Evolutionary conservation across 2,888 invertebrate genomes (phyloP).

Genomic region (Chorisops tibialis): DNA sequence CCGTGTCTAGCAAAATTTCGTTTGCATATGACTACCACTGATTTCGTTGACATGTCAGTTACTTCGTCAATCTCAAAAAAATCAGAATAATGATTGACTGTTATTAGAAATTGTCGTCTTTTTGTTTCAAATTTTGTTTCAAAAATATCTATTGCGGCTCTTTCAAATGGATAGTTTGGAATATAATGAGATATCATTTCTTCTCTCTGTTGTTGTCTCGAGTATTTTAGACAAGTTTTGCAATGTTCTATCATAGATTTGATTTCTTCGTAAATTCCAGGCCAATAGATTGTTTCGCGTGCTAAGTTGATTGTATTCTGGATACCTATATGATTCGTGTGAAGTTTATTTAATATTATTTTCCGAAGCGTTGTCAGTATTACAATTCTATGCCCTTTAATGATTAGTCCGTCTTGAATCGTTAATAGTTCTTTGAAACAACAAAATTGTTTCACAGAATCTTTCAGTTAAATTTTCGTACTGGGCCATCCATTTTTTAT

Average conservation of each 20-base stretch:
- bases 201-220: background rate
- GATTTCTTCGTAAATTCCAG: slow-evolving; percentile 9
- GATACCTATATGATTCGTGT: slow-evolving; percentile 17
- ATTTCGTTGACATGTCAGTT: background rate
- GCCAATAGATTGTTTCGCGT: slow-evolving; percentile 21
- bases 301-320: slow-evolving; percentile 10
- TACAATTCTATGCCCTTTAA: background rate
- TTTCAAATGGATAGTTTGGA: background rate
- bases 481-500: slow-evolving; percentile 18
- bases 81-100: background rate
- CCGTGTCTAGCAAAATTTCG: background rate
- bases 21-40: background rate
- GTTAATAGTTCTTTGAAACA: background rate
- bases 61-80: background rate
- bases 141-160: background rate
- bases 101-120: background rate
- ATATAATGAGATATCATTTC: background rate
- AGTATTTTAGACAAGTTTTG: background rate
- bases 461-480: background rate
- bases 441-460: background rate
- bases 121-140: background rate
- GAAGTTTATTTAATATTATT: slow-evolving; percentile 14
- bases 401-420: background rate
- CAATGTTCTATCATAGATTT: background rate
- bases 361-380: background rate